Evolutionary conservation across 1,140 invertebrate genomes (phyloP), one percentile per base, ranked within the genome.

Genomic region (Metopolophium dirhodum): DNA sequence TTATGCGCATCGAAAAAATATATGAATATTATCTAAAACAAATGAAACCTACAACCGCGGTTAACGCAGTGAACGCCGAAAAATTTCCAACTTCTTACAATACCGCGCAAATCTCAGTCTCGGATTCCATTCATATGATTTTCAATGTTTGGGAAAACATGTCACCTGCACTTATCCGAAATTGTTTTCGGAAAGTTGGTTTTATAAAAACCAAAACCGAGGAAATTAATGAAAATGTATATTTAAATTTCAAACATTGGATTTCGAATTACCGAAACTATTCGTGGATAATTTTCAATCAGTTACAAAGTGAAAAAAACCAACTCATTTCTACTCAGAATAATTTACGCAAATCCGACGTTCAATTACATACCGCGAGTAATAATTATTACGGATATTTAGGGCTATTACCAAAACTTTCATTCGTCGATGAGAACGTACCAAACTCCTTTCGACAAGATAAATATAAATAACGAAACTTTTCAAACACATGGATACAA

Each of bases 141-240:
- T 49, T 51, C 14, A 23, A n/a, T n/a, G 47, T 49, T 1, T 88
- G 86, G 86, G 86, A 51, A 30, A 49, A n/a, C 22, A 35, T 23
- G 18, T 23, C 86, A 20, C 30, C 86, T 7, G n/a, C 86, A n/a
- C 18, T 51, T 7, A 51, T 88, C 47, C 86, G 86, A 7, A 41
- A 88, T 35, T 88, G 86, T 88, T 88, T 88, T n/a, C 47, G 86
- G 20, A 51, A 47, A 30, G n/a, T 88, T 20, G 86, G 86, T 18
- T 35, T 88, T 49, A 77, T 77, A 77, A 77, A 77, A 77, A 77
- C 61, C 1, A 77, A 77, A n/a, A 77, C 30, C 14, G 61, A 77
- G 18, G 61, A 77, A 18, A 35, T 18, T n/a, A 77, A 77, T n/a
- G 61, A 77, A 18, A 77, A 77, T 77, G 18, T 77, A 4, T 18